A percentile compares a stretch with the other conserved stretches of the same genome.
These are phyloP conservation scores for Falco concolor DNA, from an alignment of 2,797 vertebrate genomes.

Conservation along the genomic window DNA sequence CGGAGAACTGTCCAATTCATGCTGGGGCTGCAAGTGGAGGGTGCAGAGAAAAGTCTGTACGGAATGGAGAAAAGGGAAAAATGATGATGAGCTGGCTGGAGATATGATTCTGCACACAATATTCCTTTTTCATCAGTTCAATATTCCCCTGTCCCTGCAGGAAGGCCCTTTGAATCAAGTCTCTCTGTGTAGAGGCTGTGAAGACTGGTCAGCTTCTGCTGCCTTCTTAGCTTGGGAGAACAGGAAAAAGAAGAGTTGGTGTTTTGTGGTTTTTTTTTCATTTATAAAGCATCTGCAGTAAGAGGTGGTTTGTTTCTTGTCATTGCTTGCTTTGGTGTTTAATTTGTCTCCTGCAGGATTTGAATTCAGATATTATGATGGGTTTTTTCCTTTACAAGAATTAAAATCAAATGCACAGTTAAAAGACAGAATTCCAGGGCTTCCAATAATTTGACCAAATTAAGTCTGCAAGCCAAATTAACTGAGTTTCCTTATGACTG, in stretches of 20 bases:
- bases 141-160: neutral
- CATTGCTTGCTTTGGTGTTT: neutral
- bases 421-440: slow-evolving; percentile 16
- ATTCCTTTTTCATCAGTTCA: neutral
- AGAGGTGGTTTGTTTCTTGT: neutral
- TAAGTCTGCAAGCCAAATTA: slow-evolving; percentile 41
- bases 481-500: slow-evolving; percentile 29
- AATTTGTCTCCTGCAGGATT: neutral
- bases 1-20: neutral
- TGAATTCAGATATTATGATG: neutral
- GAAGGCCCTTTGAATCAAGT: neutral
- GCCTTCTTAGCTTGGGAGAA: neutral
- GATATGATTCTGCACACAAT: neutral
- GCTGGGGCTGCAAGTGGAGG: neutral
- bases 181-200: neutral
- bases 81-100: neutral
- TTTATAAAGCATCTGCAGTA: neutral
- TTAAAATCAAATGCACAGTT: slow-evolving; percentile 10
- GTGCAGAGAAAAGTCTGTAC: neutral
- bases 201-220: neutral
- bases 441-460: slow-evolving; percentile 33
- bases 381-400: neutral
- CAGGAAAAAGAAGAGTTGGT: too few relatives aligned
- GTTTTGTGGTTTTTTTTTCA: neutral
- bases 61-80: neutral